Evolutionary conservation across 2,113 vertebrate genomes (phyloP).

Genomic region (Calypte anna): DNA sequence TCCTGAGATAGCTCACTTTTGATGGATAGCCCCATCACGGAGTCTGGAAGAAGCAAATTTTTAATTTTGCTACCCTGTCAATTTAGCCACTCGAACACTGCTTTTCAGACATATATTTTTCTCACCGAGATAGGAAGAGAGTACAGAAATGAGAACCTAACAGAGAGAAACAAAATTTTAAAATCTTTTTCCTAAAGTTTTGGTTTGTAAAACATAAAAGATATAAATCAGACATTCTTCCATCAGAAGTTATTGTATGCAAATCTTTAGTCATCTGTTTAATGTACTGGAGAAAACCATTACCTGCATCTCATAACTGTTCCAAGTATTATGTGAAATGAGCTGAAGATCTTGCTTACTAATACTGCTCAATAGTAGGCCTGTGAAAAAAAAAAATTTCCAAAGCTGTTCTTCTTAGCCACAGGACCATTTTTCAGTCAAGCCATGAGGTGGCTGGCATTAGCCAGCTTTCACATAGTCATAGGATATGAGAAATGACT

Average conservation of each 20-base stretch:
- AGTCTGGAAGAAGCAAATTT: constrained; percentile 43
- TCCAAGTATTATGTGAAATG: constrained; percentile 14
- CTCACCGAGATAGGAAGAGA: constrained; percentile 32
- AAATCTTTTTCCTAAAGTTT: constrained; percentile 41
- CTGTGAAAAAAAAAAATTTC: neutral
- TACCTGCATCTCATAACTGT: neutral
- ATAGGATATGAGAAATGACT: neutral
- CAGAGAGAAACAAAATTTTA: constrained; percentile 4
- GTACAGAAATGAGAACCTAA: constrained; percentile 50
- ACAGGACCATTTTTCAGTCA: neutral
- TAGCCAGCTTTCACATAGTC: neutral
- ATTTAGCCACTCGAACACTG: constrained; percentile 19
- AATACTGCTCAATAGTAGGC: neutral
- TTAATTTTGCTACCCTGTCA: constrained; percentile 57
- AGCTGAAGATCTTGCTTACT: neutral
- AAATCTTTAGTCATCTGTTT: constrained; percentile 35
- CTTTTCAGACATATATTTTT: constrained; percentile 52
- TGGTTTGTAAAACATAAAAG: neutral
- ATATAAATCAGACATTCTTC: neutral
- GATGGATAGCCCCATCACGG: constrained; percentile 62
- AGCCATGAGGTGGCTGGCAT: neutral
- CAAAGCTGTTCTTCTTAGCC: neutral
- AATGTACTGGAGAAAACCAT: constrained; percentile 47
- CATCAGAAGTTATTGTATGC: neutral
- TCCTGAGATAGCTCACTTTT: constrained; percentile 65